A percentile compares a stretch with the other conserved stretches of the same genome.
Conservation (phyloP, 2,113 vertebrate genomes). For the Otis tarda region DNA sequence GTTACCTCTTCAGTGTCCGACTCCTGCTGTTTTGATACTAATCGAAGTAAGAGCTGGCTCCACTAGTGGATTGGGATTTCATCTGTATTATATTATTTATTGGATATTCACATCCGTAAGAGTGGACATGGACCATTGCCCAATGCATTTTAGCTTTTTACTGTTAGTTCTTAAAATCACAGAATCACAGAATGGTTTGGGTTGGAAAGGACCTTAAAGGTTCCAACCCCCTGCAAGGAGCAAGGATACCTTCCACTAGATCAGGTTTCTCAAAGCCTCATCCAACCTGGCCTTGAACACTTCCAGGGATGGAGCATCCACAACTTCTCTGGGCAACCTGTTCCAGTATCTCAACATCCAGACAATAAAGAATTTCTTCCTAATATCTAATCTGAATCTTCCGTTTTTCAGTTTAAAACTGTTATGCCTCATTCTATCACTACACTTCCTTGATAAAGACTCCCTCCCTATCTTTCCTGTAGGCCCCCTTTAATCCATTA, state of each 20-base stretch:
- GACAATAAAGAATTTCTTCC: background rate
- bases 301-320: too few species aligned
- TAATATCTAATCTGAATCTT: background rate
- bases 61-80: background rate
- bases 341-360: background rate
- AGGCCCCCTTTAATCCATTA: background rate
- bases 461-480: background rate
- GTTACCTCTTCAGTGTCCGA: background rate
- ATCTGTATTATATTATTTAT: background rate
- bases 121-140: background rate
- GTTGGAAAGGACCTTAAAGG: background rate
- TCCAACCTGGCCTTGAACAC: background rate
- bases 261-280: background rate
- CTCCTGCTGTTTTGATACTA: background rate
- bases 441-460: too few species aligned
- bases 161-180: background rate
- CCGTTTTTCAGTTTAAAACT: background rate
- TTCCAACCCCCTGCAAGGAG: background rate
- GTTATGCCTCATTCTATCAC: accelerated
- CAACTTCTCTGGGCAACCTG: background rate
- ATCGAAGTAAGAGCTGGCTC: background rate
- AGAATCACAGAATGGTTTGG: background rate
- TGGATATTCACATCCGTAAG: background rate
- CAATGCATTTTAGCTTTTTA: background rate
- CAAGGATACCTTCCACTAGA: background rate